Base-by-base conservation (phyloP, 2,888 invertebrate genomes). In the Drosophila setosimentum region DNA sequence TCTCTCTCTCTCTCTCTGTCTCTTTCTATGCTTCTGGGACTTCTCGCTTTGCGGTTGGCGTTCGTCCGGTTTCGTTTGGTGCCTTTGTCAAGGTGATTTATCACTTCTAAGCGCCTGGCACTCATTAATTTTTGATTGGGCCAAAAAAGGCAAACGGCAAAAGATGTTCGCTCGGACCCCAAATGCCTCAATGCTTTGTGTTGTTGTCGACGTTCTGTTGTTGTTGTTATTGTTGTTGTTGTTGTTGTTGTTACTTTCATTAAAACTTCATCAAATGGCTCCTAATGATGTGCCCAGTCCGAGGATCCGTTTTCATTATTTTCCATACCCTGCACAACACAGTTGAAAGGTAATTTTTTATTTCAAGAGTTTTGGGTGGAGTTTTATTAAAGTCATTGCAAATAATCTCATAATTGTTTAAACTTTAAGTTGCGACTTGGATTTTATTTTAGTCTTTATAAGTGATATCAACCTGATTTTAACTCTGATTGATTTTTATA, bases 71-170 rank as follows among this genome's bases (percentile, higher is more conserved):
- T 53, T 33, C 27, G 60, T 63, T 65, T 27, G 55, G 11, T 71
- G 81, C 90, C 87, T 87, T 83, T 87, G 86, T 91, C 83, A 80
- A 90, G 88, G 88, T 90, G 90, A 90, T 90, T 90, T 90, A 89
- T 91, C 89, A 91, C 88, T 83, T 89, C 87, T 89, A 87, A 91
- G 89, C 90, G 91, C 83, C 80, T 85, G 90, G 89, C 89, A 84
- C 91, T 91, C 89, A 89, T 89, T 89, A 91, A 89, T 91, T 91
- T 89, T 91, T 91, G 89, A 89, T 89, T 91, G 89, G 91, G 81
- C 89, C 87, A 86, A 69, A 81, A 83, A 80, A 80, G 80, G 83
- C 80, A 80, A 80, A 40, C 80, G 77, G 80, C 73, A 57, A 66
- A 80, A 80, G 81, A 83, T 80, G 80, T 61, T 75, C 80, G 42